phyloP scores from a whole-genome alignment of 2,113 vertebrate species.

The Eulacestoma nigropectus region DNA sequence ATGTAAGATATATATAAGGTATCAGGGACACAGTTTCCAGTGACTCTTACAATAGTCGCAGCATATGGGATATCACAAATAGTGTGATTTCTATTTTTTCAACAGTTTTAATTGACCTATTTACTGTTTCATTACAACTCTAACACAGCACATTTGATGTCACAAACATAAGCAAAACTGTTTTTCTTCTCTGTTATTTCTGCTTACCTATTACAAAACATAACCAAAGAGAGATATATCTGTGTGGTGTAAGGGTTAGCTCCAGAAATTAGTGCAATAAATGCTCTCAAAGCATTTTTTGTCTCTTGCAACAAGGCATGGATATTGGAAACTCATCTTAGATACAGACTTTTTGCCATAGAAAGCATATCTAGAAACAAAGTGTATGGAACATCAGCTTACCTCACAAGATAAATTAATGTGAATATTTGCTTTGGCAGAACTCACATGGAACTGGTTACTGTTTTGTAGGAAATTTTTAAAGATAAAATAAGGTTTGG shows the following conservation, averaged over 20 bases:
- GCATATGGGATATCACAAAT: background rate
- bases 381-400: background rate
- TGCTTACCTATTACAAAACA: background rate
- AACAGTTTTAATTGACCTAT: background rate
- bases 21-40: background rate
- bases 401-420: background rate
- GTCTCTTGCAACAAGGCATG: background rate
- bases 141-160: background rate
- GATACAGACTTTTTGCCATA: background rate
- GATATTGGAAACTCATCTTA: background rate
- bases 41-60: background rate
- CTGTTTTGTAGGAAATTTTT: background rate
- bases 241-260: background rate
- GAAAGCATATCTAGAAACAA: conserved; percentile 7
- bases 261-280: background rate
- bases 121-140: background rate
- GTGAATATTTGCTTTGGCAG: conserved; percentile 19
- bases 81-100: background rate
- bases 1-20: background rate
- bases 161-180: background rate
- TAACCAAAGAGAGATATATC: background rate
- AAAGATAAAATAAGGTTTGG: conserved; percentile 5
- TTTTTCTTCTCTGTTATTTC: background rate
- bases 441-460: background rate
- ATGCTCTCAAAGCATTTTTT: background rate